Conservation (phyloP, 2,888 invertebrate genomes). For the Epistrophe grossulariae region DNA sequence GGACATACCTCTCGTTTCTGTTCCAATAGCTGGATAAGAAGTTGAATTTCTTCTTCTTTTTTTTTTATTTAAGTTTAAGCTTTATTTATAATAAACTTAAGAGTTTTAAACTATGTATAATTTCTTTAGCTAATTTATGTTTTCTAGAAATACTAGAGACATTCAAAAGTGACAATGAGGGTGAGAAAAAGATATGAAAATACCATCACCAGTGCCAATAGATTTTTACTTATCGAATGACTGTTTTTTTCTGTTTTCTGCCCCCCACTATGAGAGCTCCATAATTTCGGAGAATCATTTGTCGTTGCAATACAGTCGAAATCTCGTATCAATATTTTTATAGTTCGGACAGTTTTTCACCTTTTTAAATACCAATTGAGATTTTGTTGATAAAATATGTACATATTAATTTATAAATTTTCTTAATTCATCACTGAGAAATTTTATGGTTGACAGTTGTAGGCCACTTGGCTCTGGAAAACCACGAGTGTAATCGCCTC, state of each 20-base stretch:
- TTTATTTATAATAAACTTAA: conserved; percentile 13
- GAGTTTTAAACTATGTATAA: too few species aligned
- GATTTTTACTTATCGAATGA: conserved; percentile 16
- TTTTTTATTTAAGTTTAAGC: conserved; percentile 26
- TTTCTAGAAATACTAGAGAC: neutral
- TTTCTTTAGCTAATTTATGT: neutral
- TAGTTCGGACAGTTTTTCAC: too few species aligned
- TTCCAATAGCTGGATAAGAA: conserved; percentile 1
- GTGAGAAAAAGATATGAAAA: conserved; percentile 10
- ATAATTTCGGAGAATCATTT: neutral
- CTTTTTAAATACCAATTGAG: too few species aligned
- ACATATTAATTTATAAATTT: too few species aligned
- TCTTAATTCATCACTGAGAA: too few species aligned
- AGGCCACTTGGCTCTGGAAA: too few species aligned
- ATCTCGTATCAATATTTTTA: neutral
- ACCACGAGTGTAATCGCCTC: too few species aligned
- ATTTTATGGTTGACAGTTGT: too few species aligned
- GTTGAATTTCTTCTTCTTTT: conserved; percentile 14
- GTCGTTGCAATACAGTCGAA: neutral
- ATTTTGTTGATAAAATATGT: too few species aligned
- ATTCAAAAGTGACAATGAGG: neutral
- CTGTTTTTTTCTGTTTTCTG: neutral
- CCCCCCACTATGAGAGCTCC: conserved; percentile 30
- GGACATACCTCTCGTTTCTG: conserved; percentile 67
- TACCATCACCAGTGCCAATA: conserved; percentile 15